Percentiles rank a stretch among this genome's conserved stretches.
Conservation (phyloP, 2,113 vertebrate genomes). For the Rhinolophus ferrumequinum region DNA sequence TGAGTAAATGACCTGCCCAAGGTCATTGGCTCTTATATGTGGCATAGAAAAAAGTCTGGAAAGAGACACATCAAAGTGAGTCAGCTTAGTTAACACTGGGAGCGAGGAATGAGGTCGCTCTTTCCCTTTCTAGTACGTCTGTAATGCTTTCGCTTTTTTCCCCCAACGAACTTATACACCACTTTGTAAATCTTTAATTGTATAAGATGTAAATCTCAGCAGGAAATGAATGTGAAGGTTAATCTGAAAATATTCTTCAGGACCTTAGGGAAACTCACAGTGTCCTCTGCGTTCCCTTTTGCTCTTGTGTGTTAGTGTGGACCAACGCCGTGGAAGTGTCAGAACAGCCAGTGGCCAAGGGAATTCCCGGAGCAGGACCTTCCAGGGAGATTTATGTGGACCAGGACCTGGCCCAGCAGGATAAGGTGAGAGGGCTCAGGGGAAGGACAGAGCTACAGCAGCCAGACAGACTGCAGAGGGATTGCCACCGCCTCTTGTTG, state of each 20-base stretch:
- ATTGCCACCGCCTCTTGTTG: not conserved
- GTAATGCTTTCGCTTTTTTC: not conserved
- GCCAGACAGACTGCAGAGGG: rapidly evolving
- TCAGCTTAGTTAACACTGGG: too few species aligned
- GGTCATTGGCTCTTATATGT: not conserved
- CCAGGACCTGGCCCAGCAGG: slow-evolving; percentile 59
- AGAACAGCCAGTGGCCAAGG: not conserved
- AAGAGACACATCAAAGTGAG: not conserved
- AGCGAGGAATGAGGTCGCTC: rapidly evolving
- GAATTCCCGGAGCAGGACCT: not conserved
- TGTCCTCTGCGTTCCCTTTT: not conserved
- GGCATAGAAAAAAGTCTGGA: not conserved
- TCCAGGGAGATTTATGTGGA: slow-evolving; percentile 48
- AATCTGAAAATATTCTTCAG: not conserved
- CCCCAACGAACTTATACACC: rapidly evolving
- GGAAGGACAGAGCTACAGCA: not conserved
- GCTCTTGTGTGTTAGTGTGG: slow-evolving; percentile 60
- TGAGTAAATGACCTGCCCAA: not conserved
- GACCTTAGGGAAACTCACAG: not conserved
- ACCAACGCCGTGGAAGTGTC: not conserved
- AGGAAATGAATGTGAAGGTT: not conserved
- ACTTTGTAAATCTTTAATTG: too few species aligned
- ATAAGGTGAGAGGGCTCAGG: slow-evolving; percentile 65
- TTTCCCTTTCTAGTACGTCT: not conserved
- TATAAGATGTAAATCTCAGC: not conserved